A percentile compares a stretch with the other conserved stretches of the same genome.
Conservation (phyloP, 2,113 vertebrate genomes). For the human region DNA sequence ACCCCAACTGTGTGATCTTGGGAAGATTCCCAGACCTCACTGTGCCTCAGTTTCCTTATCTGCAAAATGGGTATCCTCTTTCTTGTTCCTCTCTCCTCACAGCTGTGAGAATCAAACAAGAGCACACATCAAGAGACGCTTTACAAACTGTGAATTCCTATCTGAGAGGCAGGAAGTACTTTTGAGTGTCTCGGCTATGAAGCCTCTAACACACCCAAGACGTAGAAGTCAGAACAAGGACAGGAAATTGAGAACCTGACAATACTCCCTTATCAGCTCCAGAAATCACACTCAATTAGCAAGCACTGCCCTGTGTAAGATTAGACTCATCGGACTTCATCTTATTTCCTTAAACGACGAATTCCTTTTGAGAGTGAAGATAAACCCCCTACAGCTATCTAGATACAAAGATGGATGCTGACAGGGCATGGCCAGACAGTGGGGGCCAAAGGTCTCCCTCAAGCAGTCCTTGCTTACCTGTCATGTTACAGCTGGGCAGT, state of each 20-base stretch:
- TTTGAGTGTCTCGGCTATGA: rapidly evolving
- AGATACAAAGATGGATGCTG: not conserved
- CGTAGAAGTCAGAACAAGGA: too few relatives aligned
- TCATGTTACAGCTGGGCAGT: not conserved
- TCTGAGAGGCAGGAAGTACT: not conserved
- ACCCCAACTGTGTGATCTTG: not conserved
- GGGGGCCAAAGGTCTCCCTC: not conserved
- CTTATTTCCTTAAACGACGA: not conserved
- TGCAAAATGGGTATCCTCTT: not conserved
- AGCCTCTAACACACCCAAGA: too few relatives aligned
- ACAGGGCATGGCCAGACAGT: rapidly evolving
- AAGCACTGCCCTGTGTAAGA: not conserved
- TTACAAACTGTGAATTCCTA: not conserved
- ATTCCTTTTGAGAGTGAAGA: not conserved
- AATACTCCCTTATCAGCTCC: not conserved
- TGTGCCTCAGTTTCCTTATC: not conserved
- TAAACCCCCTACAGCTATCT: rapidly evolving
- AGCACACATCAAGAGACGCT: not conserved
- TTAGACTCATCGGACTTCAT: not conserved
- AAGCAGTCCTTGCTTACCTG: not conserved
- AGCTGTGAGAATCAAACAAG: not conserved
- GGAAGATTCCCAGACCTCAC: not conserved
- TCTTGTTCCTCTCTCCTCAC: not conserved
- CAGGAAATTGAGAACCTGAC: not conserved
- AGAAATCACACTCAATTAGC: not conserved